Evolutionary conservation across 2,888 invertebrate genomes (phyloP).

Genomic region (Clunio marinus): DNA sequence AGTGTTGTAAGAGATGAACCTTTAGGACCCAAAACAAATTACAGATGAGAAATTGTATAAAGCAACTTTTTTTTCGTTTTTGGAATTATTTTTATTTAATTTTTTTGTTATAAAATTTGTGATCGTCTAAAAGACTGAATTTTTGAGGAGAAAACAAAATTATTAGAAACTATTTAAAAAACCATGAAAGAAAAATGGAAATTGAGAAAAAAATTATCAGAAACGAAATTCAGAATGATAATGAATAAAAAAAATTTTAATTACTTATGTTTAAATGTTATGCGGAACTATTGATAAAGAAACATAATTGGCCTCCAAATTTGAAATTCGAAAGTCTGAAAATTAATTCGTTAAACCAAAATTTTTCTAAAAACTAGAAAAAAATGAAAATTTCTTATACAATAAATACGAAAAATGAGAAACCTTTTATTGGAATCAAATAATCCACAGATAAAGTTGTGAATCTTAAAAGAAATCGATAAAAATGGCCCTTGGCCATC

Average conservation of each 20-base stretch:
- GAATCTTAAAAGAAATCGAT: neutral
- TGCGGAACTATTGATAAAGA: slow-evolving; percentile 1
- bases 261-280: slow-evolving; percentile 8
- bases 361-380: no score
- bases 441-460: neutral
- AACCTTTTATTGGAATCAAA: neutral
- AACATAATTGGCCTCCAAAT: slow-evolving; percentile 42
- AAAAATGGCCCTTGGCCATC: neutral
- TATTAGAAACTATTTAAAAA: slow-evolving; percentile 39
- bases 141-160: slow-evolving; percentile 41
- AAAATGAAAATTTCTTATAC: neutral
- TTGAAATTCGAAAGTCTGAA: slow-evolving; percentile 42
- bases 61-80: slow-evolving; percentile 41
- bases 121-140: slow-evolving; percentile 46
- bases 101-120: slow-evolving; percentile 44
- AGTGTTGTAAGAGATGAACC: neutral
- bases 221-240: slow-evolving; percentile 2
- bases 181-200: slow-evolving; percentile 41
- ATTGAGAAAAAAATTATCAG: slow-evolving; percentile 31
- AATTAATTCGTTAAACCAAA: slow-evolving; percentile 42
- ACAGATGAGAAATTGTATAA: slow-evolving; percentile 37
- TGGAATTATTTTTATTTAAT: slow-evolving; percentile 41
- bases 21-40: slow-evolving; percentile 6
- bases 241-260: no score
- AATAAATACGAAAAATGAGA: neutral